phyloP scores from a whole-genome alignment of 2,113 vertebrate species.

The Hippocampus abdominalis region DNA sequence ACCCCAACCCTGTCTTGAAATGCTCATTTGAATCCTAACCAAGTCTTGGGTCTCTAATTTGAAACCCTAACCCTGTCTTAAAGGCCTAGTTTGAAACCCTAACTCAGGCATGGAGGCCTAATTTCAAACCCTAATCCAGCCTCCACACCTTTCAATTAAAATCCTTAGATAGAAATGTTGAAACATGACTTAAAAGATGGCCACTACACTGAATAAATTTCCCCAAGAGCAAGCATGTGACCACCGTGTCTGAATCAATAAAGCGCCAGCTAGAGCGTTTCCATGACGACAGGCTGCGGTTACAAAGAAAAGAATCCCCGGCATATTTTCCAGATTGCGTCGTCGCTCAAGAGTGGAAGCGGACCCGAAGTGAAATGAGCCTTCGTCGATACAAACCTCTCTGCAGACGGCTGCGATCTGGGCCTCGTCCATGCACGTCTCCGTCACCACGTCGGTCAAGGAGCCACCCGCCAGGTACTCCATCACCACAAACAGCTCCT shows the following conservation, averaged over 20 bases:
- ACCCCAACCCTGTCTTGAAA: no score
- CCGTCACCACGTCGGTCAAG: conserved; percentile 94
- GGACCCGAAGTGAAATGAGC: no score
- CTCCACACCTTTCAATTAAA: no score
- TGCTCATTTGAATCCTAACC: no score
- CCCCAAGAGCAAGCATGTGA: neutral
- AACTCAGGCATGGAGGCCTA: no score
- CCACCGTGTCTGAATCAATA: neutral
- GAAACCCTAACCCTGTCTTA: no score
- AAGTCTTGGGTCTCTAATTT: no score
- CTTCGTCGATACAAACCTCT: conserved; percentile 72
- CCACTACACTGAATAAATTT: neutral
- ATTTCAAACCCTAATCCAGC: no score
- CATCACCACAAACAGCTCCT: conserved; percentile 98
- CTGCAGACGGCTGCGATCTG: conserved; percentile 97
- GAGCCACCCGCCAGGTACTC: conserved; percentile 96
- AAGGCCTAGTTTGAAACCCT: no score
- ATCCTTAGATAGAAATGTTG: neutral
- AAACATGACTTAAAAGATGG: no score
- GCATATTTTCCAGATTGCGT: neutral
- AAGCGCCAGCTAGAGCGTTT: neutral
- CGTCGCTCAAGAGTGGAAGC: neutral
- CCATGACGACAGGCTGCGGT: neutral
- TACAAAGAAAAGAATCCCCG: neutral
- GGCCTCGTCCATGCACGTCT: conserved; percentile 97